A percentile compares a stretch with the other conserved stretches of the same genome.
Conservation (phyloP, 2,113 vertebrate species). For the Brachypteracias leptosomus region DNA sequence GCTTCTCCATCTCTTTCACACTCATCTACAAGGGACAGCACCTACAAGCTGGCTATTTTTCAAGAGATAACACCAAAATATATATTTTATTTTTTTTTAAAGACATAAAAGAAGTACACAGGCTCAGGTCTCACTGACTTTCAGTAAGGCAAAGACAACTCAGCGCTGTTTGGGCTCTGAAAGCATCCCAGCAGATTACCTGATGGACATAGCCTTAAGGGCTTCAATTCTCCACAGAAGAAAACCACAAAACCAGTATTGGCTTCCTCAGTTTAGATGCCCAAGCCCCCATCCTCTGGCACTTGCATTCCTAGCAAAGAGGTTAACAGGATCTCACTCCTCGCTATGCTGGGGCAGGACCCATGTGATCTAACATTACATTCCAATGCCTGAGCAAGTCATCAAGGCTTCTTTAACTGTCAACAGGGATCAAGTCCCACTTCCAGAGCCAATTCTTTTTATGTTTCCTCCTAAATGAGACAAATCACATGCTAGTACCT, state of each 20-base stretch:
- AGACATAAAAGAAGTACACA: neutral
- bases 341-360: neutral
- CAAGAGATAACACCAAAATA: neutral
- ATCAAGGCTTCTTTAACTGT: neutral
- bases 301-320: neutral
- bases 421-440: neutral
- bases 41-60: neutral
- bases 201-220: neutral
- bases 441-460: neutral
- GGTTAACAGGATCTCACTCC: neutral
- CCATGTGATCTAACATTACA: neutral
- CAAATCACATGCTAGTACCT: neutral
- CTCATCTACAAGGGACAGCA: neutral
- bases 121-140: neutral
- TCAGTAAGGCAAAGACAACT: neutral
- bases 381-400: neutral
- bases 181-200: neutral
- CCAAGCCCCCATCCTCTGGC: neutral
- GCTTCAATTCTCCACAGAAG: neutral
- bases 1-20: neutral
- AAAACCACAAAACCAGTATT: neutral
- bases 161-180: neutral
- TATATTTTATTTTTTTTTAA: neutral
- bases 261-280: neutral
- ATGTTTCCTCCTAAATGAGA: neutral